A percentile compares a stretch with the other conserved stretches of the same genome.
These are phyloP conservation scores for Rhinoderma darwinii DNA, from an alignment of 2,113 vertebrate species.

Conservation along the genomic window DNA sequence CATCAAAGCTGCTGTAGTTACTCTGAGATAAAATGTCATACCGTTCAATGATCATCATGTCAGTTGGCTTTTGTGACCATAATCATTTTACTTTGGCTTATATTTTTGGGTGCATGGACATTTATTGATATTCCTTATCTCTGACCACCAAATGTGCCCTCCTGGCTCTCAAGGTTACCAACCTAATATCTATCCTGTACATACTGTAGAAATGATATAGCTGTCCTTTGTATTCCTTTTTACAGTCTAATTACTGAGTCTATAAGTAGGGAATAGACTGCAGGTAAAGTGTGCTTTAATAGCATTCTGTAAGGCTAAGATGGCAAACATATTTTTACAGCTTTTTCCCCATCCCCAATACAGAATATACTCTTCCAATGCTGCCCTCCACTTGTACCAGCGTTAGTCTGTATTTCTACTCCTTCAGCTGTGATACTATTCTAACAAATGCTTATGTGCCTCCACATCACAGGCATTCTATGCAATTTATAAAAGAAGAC, in stretches of 20 bases:
- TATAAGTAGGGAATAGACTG: background rate
- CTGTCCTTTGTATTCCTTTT: background rate
- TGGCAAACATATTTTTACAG: background rate
- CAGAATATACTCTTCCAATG: background rate
- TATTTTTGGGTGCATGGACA: background rate
- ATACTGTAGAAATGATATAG: background rate
- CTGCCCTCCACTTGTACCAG: background rate
- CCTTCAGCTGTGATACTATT: background rate
- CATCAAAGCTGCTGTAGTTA: background rate
- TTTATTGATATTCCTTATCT: conserved; percentile 9
- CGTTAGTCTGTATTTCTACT: background rate
- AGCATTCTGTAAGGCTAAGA: background rate
- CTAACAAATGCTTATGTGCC: background rate
- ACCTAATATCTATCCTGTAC: background rate
- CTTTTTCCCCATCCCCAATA: background rate
- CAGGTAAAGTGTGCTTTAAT: background rate
- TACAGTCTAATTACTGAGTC: background rate
- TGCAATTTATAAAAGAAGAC: too few species aligned
- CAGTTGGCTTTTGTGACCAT: background rate
- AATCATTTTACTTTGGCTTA: background rate
- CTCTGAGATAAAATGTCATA: background rate
- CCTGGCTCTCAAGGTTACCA: background rate
- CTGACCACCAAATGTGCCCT: background rate
- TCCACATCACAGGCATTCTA: background rate
- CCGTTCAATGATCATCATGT: background rate